These are phyloP conservation scores for Nymphicus hollandicus DNA, from an alignment of 2,113 vertebrate genomes.

Conservation along the genomic window DNA sequence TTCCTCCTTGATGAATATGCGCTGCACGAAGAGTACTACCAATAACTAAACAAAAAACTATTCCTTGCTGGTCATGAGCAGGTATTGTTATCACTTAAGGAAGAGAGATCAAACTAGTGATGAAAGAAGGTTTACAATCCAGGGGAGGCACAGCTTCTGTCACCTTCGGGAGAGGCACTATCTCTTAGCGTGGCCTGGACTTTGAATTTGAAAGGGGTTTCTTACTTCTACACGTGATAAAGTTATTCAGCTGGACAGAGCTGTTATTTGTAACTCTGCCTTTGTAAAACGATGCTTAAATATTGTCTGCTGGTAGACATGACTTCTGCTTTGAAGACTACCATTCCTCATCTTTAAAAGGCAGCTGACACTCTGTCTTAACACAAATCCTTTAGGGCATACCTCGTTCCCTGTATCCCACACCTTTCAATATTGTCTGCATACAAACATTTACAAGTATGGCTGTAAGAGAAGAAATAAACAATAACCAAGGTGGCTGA, in stretches of 20 bases:
- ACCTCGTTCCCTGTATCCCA: background rate
- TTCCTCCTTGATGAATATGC: background rate
- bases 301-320: background rate
- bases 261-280: background rate
- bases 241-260: background rate
- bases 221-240: background rate
- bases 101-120: background rate
- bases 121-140: background rate
- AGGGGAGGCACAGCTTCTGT: background rate
- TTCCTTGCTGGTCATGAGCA: background rate
- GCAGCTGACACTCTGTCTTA: background rate
- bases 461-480: background rate
- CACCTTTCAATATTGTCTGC: background rate
- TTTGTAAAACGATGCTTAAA: background rate
- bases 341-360: background rate
- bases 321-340: background rate
- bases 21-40: background rate
- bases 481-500: background rate
- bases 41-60: background rate
- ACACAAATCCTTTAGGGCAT: background rate
- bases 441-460: background rate
- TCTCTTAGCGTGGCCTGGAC: accelerated
- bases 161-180: accelerated
- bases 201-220: background rate
- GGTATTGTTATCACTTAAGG: background rate